Evolutionary conservation across 37 sponge, comb jelly and placozoan genomes (phyloP).

Genomic region (Mnemiopsis leidyi): DNA sequence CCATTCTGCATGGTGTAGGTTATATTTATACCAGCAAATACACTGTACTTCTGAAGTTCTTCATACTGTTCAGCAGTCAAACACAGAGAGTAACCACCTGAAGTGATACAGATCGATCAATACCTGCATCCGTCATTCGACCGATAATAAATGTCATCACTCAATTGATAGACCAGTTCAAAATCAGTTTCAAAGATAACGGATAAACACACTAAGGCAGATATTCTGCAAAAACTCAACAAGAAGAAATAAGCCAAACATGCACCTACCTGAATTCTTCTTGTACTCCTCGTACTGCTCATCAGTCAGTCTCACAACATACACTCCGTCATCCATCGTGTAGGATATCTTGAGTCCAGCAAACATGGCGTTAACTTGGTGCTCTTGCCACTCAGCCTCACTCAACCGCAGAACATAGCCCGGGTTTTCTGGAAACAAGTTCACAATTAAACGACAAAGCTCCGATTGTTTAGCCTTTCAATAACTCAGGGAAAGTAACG

Average conservation of each 20-base stretch:
- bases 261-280: not conserved
- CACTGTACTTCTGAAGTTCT: constrained; percentile 47
- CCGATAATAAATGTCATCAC: too few species aligned
- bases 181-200: too few species aligned
- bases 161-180: too few species aligned
- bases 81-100: constrained; percentile 22
- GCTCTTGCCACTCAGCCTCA: constrained; percentile 56
- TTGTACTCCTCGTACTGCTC: constrained; percentile 50
- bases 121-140: too few species aligned
- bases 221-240: too few species aligned
- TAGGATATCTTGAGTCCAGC: constrained; percentile 63
- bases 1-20: constrained; percentile 50
- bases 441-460: not conserved
- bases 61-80: constrained; percentile 13
- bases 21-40: constrained; percentile 4
- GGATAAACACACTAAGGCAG: too few species aligned
- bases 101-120: too few species aligned
- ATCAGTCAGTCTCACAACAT: constrained; percentile 21
- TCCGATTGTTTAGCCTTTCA: not conserved
- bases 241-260: too few species aligned
- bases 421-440: constrained; percentile 46
- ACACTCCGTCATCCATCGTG: not conserved
- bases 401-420: constrained; percentile 49
- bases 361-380: constrained; percentile 4
- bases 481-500: not conserved